These are phyloP conservation scores for Heliconius hermathena DNA, from an alignment of 1,140 invertebrate genomes.

Conservation along the genomic window DNA sequence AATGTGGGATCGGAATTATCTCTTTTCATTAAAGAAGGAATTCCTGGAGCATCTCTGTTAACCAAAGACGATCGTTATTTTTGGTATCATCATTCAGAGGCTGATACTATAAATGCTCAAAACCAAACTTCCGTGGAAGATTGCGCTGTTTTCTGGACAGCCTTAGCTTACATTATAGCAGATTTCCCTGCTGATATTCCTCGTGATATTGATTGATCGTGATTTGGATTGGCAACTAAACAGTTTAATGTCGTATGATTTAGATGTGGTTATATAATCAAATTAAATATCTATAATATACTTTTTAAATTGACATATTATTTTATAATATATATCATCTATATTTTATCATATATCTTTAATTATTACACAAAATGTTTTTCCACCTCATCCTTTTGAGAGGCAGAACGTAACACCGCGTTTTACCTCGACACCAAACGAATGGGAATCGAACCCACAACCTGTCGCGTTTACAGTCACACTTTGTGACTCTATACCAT, in stretches of 20 bases:
- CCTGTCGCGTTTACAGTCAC: no score
- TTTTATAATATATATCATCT: no score
- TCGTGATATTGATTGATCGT: not conserved
- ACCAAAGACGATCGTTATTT: slow-evolving; percentile 88
- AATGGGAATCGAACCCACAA: no score
- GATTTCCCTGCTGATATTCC: slow-evolving; percentile 86
- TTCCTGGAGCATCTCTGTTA: slow-evolving; percentile 86
- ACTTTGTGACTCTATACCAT: no score
- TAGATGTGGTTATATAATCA: no score
- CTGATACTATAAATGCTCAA: slow-evolving; percentile 88
- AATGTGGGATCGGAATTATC: slow-evolving; percentile 85
- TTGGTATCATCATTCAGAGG: slow-evolving; percentile 90
- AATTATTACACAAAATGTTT: no score
- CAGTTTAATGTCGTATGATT: not conserved
- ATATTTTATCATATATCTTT: no score
- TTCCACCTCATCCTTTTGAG: no score
- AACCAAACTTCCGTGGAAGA: slow-evolving; percentile 84
- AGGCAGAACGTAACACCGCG: no score
- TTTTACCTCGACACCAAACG: no score
- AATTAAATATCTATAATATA: no score
- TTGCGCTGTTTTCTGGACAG: slow-evolving; percentile 87
- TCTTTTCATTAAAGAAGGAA: slow-evolving; percentile 83
- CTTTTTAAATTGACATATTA: no score
- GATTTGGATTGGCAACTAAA: not conserved
- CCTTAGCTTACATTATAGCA: slow-evolving; percentile 86